Base-by-base conservation (phyloP, 2,888 invertebrate genomes). In the Laspeyria flexula region DNA sequence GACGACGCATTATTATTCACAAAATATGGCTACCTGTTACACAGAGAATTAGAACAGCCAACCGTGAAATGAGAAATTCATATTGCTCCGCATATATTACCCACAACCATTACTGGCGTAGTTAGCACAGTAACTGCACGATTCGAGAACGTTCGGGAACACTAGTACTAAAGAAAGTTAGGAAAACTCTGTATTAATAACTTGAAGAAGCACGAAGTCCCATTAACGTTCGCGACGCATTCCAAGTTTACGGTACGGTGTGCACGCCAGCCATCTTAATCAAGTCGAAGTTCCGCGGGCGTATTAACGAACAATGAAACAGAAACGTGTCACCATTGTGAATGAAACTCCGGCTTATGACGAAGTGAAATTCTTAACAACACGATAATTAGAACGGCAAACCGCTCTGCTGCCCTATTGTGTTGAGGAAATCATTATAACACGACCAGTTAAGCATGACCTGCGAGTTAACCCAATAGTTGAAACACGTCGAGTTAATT, bases 261-360 rank as follows among this genome's bases (percentile, higher is more conserved):
- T 73, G 48, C 61, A 62, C 48, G 53, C 3, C 55, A 49, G 54
- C 67, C 73, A 57, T 69, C 70, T 78, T 78, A 79, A 82, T 81
- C 77, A 78, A 75, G 79, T 71, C 68, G 71, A 81, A 82, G 74
- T 81, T 77, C 65, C 60, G 69, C 67, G 60, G 61, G 57, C 65
- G 72, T 77, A 79, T 80, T 80, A 81, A 70, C 79, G 81, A 78
- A 83, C 82, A 83, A 83, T 83, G 80, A 78, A 80, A 75, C 70
- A 58, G 75, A 77, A 79, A 79, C 75, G 78, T 81, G 82, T 83
- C 73, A 72, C 74, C 70, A 78, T 77, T 82, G 81, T 78, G 69
- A 73, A 73, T 75, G 73, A 56, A 73, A 68, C 74, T 59, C 71
- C 56, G 60, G 73, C 73, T 78, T 76, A 73, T 76, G 73, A 75